These are phyloP conservation scores for Eubasilissa regina DNA, from an alignment of 1,140 invertebrate genomes.

Conservation along the genomic window DNA sequence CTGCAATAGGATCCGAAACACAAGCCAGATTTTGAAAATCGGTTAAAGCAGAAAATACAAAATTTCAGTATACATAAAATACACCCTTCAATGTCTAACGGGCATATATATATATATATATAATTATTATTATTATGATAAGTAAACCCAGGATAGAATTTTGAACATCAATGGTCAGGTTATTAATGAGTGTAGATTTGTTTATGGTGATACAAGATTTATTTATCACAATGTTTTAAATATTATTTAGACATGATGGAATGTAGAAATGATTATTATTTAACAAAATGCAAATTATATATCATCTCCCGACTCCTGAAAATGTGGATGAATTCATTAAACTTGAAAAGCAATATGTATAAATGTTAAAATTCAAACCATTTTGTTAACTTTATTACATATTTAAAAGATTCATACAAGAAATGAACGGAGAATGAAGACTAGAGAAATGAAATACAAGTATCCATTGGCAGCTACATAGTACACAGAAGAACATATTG, in stretches of 20 bases:
- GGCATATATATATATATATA: too few species aligned
- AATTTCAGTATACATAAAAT: too few species aligned
- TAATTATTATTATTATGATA: too few species aligned
- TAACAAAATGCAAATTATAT: slow-evolving; percentile 23
- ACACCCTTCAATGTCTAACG: too few species aligned
- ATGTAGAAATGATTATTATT: slow-evolving; percentile 39
- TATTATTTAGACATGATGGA: slow-evolving; percentile 38
- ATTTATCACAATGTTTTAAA: slow-evolving; percentile 37
- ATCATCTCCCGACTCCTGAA: slow-evolving; percentile 19
- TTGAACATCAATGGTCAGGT: slow-evolving; percentile 26
- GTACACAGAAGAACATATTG: slow-evolving; percentile 4
- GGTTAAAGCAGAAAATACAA: too few species aligned
- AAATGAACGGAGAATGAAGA: slow-evolving; percentile 32
- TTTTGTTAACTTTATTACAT: slow-evolving; percentile 32
- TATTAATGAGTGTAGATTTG: slow-evolving; percentile 21
- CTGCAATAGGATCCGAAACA: too few species aligned
- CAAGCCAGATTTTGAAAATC: too few species aligned
- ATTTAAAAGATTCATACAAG: slow-evolving; percentile 31
- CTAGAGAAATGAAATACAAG: slow-evolving; percentile 46
- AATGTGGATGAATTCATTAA: slow-evolving; percentile 13
- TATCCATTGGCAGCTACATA: slow-evolving; percentile 30
- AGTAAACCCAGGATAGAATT: not conserved
- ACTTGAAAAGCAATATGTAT: slow-evolving; percentile 31
- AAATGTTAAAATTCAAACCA: slow-evolving; percentile 17
- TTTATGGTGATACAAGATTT: slow-evolving; percentile 41